A percentile compares a stretch with the other conserved stretches of the same genome.
phyloP scores from a whole-genome alignment of 2,113 vertebrate genomes.

The Anguilla rostrata region DNA sequence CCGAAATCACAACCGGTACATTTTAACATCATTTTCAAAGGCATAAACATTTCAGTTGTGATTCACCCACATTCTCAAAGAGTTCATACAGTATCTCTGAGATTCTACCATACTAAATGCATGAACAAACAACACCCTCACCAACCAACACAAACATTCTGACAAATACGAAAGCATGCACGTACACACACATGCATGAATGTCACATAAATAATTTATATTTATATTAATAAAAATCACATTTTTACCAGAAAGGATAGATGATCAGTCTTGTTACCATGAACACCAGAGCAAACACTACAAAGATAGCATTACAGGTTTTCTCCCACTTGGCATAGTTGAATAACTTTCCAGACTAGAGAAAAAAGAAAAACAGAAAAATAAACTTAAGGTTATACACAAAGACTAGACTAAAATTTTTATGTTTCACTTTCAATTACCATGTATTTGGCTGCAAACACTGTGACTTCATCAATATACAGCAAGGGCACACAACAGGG shows the following conservation, averaged over 20 bases:
- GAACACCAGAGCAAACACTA: slow-evolving; percentile 77
- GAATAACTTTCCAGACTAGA: slow-evolving; percentile 84
- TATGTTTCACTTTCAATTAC: background rate
- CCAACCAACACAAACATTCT: background rate
- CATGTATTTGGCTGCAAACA: background rate
- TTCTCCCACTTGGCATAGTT: slow-evolving; percentile 81
- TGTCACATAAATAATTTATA: background rate
- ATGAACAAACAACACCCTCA: background rate
- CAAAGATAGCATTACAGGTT: slow-evolving; percentile 75
- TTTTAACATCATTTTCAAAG: too few relatives aligned
- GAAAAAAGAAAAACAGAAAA: background rate
- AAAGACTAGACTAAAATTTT: background rate
- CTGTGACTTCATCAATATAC: background rate
- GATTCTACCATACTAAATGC: background rate
- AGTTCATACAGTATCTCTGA: too few relatives aligned
- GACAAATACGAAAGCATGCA: background rate
- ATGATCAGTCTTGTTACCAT: slow-evolving; percentile 81
- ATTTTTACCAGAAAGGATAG: slow-evolving; percentile 88
- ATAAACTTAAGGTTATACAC: background rate
- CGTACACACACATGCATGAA: background rate
- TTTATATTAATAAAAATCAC: background rate
- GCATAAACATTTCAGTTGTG: too few relatives aligned
- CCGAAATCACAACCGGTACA: too few relatives aligned
- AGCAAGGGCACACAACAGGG: too few relatives aligned
- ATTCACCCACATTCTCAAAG: too few relatives aligned